Conservation (phyloP, 1,140 invertebrate species). For the Lethrus apterus region DNA sequence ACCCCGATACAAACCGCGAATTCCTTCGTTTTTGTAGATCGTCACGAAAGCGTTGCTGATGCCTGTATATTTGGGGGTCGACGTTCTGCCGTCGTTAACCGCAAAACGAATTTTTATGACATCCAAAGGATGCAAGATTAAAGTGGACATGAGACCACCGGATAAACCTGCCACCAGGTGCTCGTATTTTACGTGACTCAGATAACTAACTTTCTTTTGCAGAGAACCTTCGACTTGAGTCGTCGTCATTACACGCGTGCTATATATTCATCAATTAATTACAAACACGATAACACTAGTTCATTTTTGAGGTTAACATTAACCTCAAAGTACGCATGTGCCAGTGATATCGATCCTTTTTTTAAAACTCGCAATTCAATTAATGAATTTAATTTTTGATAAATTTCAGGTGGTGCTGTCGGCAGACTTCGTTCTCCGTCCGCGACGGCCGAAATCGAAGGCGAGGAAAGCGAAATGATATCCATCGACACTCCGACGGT, state of each 20-base stretch:
- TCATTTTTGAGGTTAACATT: too few species aligned
- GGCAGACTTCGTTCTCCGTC: slow-evolving; percentile 48
- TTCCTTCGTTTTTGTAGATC: slow-evolving; percentile 80
- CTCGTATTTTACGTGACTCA: slow-evolving; percentile 78
- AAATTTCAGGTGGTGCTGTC: slow-evolving; percentile 44
- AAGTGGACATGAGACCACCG: slow-evolving; percentile 86
- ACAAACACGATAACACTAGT: too few species aligned
- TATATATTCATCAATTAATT: too few species aligned
- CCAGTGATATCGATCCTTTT: too few species aligned
- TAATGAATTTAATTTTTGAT: not conserved
- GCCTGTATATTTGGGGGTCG: slow-evolving; percentile 80
- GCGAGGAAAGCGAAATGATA: slow-evolving; percentile 58
- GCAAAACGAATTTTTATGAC: slow-evolving; percentile 96
- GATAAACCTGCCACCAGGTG: slow-evolving; percentile 90
- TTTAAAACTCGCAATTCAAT: too few species aligned
- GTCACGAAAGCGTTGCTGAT: slow-evolving; percentile 75
- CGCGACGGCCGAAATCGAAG: slow-evolving; percentile 63
- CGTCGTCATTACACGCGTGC: too few species aligned
- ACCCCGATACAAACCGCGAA: slow-evolving; percentile 88
- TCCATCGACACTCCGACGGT: slow-evolving; percentile 59
- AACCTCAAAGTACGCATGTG: too few species aligned
- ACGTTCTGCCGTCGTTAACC: slow-evolving; percentile 82
- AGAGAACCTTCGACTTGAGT: slow-evolving; percentile 1
- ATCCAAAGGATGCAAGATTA: slow-evolving; percentile 86
- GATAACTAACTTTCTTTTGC: slow-evolving; percentile 35